A percentile compares a stretch with the other conserved stretches of the same genome.
These are phyloP conservation scores for Subacronicta megacephala DNA, from an alignment of 2,888 invertebrate species.

Conservation along the genomic window DNA sequence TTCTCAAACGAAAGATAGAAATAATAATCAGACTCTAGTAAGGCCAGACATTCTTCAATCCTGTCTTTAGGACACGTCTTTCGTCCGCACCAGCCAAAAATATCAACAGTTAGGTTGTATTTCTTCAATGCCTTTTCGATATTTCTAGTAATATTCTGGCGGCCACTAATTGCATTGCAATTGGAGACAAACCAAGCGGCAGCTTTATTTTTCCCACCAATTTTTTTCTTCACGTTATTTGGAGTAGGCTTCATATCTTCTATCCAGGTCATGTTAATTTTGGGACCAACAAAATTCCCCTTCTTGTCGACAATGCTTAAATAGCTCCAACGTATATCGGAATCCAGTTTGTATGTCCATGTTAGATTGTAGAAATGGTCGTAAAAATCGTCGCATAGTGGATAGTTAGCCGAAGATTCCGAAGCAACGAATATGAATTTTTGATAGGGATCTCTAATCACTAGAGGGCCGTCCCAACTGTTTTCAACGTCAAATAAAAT, in stretches of 20 bases:
- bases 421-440: slow-evolving; percentile 83
- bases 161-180: slow-evolving; percentile 64
- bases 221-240: slow-evolving; percentile 56
- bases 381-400: slow-evolving; percentile 66
- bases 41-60: slow-evolving; percentile 68
- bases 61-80: slow-evolving; percentile 68
- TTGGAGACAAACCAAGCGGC: slow-evolving; percentile 81
- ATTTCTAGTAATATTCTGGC: slow-evolving; percentile 56
- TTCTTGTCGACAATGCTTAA: slow-evolving; percentile 67
- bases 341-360: slow-evolving; percentile 79
- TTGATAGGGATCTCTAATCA: slow-evolving; percentile 75
- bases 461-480: slow-evolving; percentile 68
- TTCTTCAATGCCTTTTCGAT: slow-evolving; percentile 62
- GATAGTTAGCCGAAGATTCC: slow-evolving; percentile 70
- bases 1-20: slow-evolving; percentile 83
- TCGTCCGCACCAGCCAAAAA: slow-evolving; percentile 77
- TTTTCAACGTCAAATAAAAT: slow-evolving; percentile 87
- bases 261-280: slow-evolving; percentile 72
- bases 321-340: slow-evolving; percentile 72
- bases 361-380: slow-evolving; percentile 77
- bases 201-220: slow-evolving; percentile 71
- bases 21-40: slow-evolving; percentile 74
- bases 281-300: slow-evolving; percentile 74
- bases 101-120: slow-evolving; percentile 69
- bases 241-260: slow-evolving; percentile 63